Evolutionary conservation across 2,888 invertebrate genomes (phyloP).

Genomic region (Agonopterix alstromeriana): DNA sequence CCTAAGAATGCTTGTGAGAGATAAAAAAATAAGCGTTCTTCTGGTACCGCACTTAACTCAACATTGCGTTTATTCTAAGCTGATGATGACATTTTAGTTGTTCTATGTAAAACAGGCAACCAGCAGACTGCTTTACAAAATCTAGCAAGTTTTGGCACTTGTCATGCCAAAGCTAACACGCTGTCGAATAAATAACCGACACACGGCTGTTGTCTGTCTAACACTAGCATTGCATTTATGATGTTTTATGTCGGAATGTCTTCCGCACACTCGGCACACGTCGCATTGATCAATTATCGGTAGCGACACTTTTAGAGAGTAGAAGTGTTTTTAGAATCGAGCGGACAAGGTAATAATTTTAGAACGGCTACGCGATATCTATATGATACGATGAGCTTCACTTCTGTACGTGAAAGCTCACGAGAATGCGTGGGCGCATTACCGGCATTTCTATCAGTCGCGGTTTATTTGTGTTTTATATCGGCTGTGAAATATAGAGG

Average conservation of each 20-base stretch:
- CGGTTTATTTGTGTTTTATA: slow-evolving; percentile 13
- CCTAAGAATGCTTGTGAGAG: no score
- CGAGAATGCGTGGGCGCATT: slow-evolving; percentile 17
- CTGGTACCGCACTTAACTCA: no score
- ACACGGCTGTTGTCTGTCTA: not conserved
- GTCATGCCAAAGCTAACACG: not conserved
- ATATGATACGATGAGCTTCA: slow-evolving; percentile 19
- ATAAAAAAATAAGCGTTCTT: no score
- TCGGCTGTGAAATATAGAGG: not conserved
- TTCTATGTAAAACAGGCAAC: no score
- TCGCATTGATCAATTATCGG: slow-evolving; percentile 48
- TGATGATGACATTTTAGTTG: no score
- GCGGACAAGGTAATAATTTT: slow-evolving; percentile 43
- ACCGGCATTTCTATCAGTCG: slow-evolving; percentile 25
- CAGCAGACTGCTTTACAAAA: no score
- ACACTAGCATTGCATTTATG: not conserved
- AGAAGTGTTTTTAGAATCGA: slow-evolving; percentile 35
- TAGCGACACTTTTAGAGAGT: slow-evolving; percentile 50
- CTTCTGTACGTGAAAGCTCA: slow-evolving; percentile 20
- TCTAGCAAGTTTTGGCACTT: no score
- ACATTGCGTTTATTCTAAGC: no score
- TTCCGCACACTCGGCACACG: slow-evolving; percentile 26
- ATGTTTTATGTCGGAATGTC: slow-evolving; percentile 5
- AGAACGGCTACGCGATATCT: slow-evolving; percentile 35
- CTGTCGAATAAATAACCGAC: slow-evolving; percentile 3